phyloP scores from a whole-genome alignment of 2,888 invertebrate species.

The Hesperia comma region DNA sequence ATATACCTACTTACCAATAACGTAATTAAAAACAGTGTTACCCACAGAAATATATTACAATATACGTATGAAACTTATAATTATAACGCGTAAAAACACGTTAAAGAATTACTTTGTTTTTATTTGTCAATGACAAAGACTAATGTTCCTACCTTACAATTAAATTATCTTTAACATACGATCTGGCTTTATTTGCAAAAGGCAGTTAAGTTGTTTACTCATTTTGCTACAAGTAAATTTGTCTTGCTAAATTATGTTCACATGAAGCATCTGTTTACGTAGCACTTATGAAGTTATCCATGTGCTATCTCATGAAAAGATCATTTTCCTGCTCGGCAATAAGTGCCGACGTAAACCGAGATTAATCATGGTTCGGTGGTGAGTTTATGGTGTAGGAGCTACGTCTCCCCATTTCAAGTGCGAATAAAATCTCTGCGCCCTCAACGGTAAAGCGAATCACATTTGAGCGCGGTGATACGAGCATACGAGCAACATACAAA shows the following conservation, averaged over 20 bases:
- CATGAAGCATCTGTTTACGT: slow-evolving; percentile 3
- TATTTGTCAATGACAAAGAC: no score
- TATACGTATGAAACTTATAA: no score
- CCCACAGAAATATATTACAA: no score
- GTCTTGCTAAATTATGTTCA: not conserved
- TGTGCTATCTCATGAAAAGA: not conserved
- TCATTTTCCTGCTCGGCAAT: slow-evolving; percentile 8
- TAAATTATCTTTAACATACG: no score
- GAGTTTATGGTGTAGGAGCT: not conserved
- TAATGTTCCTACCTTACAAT: no score
- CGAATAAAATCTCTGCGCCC: slow-evolving; percentile 8
- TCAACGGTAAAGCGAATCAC: not conserved
- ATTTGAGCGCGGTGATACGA: no score
- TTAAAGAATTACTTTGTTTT: no score
- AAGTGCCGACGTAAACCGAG: slow-evolving; percentile 14
- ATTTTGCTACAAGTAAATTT: not conserved
- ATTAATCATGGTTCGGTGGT: slow-evolving; percentile 11
- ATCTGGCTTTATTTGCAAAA: not conserved
- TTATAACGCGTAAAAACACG: no score
- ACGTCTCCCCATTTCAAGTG: not conserved
- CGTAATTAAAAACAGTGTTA: no score
- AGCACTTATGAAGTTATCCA: not conserved
- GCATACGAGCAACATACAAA: no score
- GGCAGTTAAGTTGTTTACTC: not conserved
- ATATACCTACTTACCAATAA: no score